Evolutionary conservation across 2,113 vertebrate species (phyloP), one percentile per base, ranked within the genome.

Genomic region (Conger conger): DNA sequence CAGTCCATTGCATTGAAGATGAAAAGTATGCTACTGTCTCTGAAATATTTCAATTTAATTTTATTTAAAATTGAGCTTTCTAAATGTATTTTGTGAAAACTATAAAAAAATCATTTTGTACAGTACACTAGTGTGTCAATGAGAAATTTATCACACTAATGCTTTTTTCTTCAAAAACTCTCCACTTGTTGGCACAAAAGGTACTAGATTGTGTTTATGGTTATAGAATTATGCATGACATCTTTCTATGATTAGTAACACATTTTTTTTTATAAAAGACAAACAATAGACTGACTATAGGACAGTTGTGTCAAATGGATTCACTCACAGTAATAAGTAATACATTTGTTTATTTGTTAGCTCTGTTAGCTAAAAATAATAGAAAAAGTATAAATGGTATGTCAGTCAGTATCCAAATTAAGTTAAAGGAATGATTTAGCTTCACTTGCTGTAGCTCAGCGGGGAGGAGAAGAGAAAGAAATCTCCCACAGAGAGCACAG

Each of bases 51-150:
- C 93, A 92, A 94, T 95, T 95, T 93, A 94, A 95, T 94, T 95
- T 95, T 95, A 95, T 95, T 95, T 95, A 95, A 95, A 95, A 94
- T 94, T 93, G 93, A 95, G 94, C 93, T 95, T 95, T 95, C 91
- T 94, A 95, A 95, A 95, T 95, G 94, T 94, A 95, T 95, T 95
- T 95, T 95, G 94, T 95, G 94, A 94, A 93, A 95, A 95, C 90
- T 94, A 95, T 95, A 95, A 95, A 86, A 84, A 82, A 88, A 94
- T 93, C 93, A 94, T 95, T 95, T 95, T 95, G 94, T 95, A 95
- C 95, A 95, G 95, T 95, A 88, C 42, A 33, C 11, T 83, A 95
- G 91, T 92, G 93, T 94, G 92, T 92, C 91, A 92, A 91, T 94
- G 91, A 91, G 93, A 92, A 87, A 86, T 86, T 93, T 80, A 80